Evolutionary conservation across 2,888 invertebrate species (phyloP).

Genomic region (Eurytoma californica): DNA sequence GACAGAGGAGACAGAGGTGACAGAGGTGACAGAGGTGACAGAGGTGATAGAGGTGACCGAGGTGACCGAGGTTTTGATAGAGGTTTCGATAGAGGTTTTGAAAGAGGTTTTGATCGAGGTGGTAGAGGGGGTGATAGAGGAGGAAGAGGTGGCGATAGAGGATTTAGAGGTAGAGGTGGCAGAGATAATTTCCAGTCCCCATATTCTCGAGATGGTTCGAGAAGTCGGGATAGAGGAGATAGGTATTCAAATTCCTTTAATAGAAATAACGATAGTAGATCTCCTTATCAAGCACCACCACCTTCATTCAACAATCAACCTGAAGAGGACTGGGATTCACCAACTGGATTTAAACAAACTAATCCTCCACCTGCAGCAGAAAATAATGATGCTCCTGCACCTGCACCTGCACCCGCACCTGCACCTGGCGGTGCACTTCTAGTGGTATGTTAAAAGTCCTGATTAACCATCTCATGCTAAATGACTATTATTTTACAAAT

Average conservation of each 20-base stretch:
- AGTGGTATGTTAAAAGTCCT: conserved; percentile 18
- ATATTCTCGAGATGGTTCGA: too few relatives aligned
- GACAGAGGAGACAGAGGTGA: conserved; percentile 39
- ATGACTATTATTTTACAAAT: neutral
- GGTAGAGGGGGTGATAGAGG: conserved; percentile 22
- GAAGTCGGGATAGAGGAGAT: neutral
- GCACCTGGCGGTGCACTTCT: too few relatives aligned
- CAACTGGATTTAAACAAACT: conserved; percentile 25
- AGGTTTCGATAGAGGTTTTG: neutral
- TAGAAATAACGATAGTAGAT: conserved; percentile 22
- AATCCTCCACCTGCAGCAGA: neutral
- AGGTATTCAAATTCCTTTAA: conserved; percentile 26
- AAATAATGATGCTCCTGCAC: neutral
- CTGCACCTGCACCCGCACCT: neutral
- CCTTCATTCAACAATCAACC: conserved; percentile 11
- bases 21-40: conserved; percentile 33
- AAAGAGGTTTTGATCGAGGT: conserved; percentile 22
- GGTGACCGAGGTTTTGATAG: neutral
- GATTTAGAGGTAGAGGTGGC: conserved; percentile 9
- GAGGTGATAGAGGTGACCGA: conserved; percentile 32
- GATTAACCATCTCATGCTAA: neutral
- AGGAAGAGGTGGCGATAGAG: neutral
- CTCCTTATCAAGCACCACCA: conserved; percentile 11
- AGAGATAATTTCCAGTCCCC: neutral
- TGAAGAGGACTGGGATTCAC: conserved; percentile 55